These are phyloP conservation scores for Laticauda laticaudata DNA, from an alignment of 2,113 vertebrate genomes.

Conservation along the genomic window DNA sequence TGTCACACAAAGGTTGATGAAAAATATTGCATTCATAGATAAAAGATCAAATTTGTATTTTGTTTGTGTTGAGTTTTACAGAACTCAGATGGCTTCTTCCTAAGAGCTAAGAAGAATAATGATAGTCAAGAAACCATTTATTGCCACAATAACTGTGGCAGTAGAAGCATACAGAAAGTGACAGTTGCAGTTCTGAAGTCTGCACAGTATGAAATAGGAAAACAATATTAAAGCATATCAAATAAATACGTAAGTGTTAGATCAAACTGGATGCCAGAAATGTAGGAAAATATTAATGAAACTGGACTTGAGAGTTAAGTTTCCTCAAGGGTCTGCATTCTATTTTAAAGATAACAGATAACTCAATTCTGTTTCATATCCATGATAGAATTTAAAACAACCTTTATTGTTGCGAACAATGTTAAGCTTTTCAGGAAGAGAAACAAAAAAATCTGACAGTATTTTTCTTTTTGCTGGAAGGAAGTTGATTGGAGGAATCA, in stretches of 20 bases:
- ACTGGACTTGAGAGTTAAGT: neutral
- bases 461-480: neutral
- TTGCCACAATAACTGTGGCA: neutral
- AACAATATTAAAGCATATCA: neutral
- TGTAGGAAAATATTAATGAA: neutral
- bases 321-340: neutral
- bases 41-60: slow-evolving; percentile 41
- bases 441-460: neutral
- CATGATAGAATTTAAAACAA: neutral
- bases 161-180: neutral
- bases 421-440: neutral
- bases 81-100: slow-evolving; percentile 1
- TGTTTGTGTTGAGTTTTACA: slow-evolving; percentile 38
- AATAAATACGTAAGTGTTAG: neutral
- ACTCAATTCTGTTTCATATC: neutral
- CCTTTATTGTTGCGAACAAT: neutral
- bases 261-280: neutral
- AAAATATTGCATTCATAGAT: slow-evolving; percentile 50
- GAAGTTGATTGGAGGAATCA: neutral
- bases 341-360: neutral
- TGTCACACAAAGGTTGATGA: slow-evolving; percentile 55
- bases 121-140: neutral
- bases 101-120: neutral
- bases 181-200: neutral
- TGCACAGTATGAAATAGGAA: neutral